phyloP scores from a whole-genome alignment of 2,113 vertebrate genomes.

The Thunnus maccoyii region DNA sequence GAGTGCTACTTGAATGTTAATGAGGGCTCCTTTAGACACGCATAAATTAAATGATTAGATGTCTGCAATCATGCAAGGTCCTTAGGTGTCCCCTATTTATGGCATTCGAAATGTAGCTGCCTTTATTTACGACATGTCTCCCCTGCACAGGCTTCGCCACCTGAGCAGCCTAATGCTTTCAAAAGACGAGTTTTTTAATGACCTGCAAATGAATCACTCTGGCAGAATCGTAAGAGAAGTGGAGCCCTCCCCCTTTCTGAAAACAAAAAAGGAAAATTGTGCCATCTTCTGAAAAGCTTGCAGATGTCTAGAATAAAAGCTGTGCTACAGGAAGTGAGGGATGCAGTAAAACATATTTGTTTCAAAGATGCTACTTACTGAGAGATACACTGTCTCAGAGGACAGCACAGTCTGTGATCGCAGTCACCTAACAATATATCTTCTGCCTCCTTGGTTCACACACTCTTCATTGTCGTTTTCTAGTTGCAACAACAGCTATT shows the following conservation, averaged over 20 bases:
- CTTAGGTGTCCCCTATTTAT: conserved; percentile 83
- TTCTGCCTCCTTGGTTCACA: conserved; percentile 45
- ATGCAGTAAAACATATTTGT: conserved; percentile 55
- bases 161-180: conserved; percentile 78
- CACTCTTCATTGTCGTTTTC: conserved; percentile 59
- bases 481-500: conserved; percentile 79
- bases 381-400: conserved; percentile 52
- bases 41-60: conserved; percentile 86
- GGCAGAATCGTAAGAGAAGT: conserved; percentile 70
- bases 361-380: conserved; percentile 35
- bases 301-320: conserved; percentile 52
- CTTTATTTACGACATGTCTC: conserved; percentile 81
- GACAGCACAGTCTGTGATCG: conserved; percentile 35
- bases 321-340: conserved; percentile 16
- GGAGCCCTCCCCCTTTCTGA: conserved; percentile 53
- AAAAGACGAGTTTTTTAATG: conserved; percentile 80
- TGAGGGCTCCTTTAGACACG: conserved; percentile 83
- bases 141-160: conserved; percentile 72
- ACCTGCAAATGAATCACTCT: conserved; percentile 80
- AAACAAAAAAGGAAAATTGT: conserved; percentile 71
- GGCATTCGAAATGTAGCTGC: conserved; percentile 82
- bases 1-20: conserved; percentile 86
- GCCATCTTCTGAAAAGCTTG: conserved; percentile 53
- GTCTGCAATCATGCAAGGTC: conserved; percentile 83
- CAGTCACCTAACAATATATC: conserved; percentile 63